These are phyloP conservation scores for Acronicta alni DNA, from an alignment of 2,888 invertebrate species.

Conservation along the genomic window DNA sequence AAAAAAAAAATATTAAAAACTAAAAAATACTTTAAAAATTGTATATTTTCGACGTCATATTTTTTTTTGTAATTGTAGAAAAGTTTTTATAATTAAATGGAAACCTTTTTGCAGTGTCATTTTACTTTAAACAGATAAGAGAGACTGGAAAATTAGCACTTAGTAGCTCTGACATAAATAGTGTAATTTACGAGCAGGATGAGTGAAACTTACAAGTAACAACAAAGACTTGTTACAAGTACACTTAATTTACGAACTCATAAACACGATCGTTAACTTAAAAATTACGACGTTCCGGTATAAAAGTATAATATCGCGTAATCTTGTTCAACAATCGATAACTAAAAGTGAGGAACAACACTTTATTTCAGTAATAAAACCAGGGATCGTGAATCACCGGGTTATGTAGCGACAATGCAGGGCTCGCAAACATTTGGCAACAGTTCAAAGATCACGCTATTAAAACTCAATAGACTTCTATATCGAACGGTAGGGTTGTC, in stretches of 20 bases:
- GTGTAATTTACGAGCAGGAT: conserved; percentile 30
- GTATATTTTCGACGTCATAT: no score
- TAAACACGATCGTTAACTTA: conserved; percentile 68
- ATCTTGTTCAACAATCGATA: conserved; percentile 45
- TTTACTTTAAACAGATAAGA: background rate
- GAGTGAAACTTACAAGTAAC: conserved; percentile 30
- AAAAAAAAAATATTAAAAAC: no score
- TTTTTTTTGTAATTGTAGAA: no score
- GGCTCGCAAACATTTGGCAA: conserved; percentile 76
- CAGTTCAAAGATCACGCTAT: conserved; percentile 84
- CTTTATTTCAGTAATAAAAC: conserved; percentile 50
- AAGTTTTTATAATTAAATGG: no score
- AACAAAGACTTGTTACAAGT: conserved; percentile 42
- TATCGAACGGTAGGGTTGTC: conserved; percentile 76
- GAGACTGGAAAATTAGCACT: conserved; percentile 4
- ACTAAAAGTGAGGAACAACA: conserved; percentile 45
- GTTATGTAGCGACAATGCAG: conserved; percentile 57
- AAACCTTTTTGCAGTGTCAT: no score
- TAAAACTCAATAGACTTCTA: conserved; percentile 81
- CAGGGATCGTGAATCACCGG: conserved; percentile 59
- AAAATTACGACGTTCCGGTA: conserved; percentile 64
- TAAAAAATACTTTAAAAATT: no score
- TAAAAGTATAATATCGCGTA: conserved; percentile 60
- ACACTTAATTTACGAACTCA: conserved; percentile 64
- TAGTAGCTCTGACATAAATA: conserved; percentile 1